Conservation (phyloP, 1,140 invertebrate genomes). For the Ylistrum balloti region DNA sequence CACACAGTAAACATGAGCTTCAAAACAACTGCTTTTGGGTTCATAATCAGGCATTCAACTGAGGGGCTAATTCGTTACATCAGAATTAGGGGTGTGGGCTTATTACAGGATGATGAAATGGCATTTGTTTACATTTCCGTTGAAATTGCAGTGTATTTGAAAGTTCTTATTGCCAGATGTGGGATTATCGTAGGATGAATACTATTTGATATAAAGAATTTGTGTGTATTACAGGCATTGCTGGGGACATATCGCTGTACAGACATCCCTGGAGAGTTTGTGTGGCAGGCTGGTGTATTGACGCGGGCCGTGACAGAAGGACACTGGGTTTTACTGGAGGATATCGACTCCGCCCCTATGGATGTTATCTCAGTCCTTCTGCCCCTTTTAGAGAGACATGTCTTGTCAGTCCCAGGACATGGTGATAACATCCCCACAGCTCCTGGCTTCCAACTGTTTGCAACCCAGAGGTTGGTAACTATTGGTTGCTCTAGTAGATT, state of each 20-base stretch:
- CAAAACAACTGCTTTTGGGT: too few species aligned
- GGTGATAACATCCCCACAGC: constrained; percentile 90
- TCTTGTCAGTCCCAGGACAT: constrained; percentile 93
- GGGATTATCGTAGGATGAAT: too few species aligned
- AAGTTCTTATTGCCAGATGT: too few species aligned
- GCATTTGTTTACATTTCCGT: too few species aligned
- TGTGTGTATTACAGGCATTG: constrained; percentile 86
- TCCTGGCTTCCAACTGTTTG: constrained; percentile 95
- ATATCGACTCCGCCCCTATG: constrained; percentile 95
- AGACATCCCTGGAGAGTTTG: constrained; percentile 97
- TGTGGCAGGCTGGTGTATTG: constrained; percentile 94
- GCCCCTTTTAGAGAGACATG: constrained; percentile 92
- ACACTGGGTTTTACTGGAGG: constrained; percentile 97
- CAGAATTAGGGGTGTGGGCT: too few species aligned
- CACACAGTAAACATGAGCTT: too few species aligned
- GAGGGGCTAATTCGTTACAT: too few species aligned
- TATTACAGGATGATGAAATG: too few species aligned
- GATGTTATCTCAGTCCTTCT: constrained; percentile 95
- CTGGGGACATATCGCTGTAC: constrained; percentile 97
- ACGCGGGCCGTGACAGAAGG: constrained; percentile 92
- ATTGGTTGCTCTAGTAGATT: too few species aligned
- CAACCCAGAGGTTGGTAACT: constrained; percentile 91
- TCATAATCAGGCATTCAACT: too few species aligned
- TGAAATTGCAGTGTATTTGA: too few species aligned
- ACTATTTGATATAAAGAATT: too few species aligned